Conservation (phyloP, 1,140 invertebrate species). For the Pseudomyrmex pallidus region DNA sequence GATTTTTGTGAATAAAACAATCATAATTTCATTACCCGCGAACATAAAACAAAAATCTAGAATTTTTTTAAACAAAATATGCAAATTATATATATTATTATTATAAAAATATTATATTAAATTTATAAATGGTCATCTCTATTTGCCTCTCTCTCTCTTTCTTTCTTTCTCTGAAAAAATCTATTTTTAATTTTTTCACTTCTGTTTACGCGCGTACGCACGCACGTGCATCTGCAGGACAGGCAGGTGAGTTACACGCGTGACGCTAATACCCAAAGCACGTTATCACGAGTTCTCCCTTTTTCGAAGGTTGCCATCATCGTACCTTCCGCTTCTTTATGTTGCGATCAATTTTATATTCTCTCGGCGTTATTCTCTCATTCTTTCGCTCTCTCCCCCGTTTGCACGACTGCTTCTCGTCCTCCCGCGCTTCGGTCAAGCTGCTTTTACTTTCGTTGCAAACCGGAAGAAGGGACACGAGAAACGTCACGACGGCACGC, state of each 20-base stretch:
- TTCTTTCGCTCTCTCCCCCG: constrained; percentile 14
- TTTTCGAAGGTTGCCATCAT: constrained; percentile 65
- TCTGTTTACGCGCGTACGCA: constrained; percentile 18
- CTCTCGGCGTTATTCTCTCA: constrained; percentile 60
- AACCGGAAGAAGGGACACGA: constrained; percentile 50
- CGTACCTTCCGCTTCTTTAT: constrained; percentile 71
- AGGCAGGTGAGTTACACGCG: constrained; percentile 35
- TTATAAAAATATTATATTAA: neutral
- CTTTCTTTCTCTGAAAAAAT: no score
- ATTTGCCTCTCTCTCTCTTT: neutral
- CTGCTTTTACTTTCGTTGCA: constrained; percentile 45
- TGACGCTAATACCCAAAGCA: constrained; percentile 67
- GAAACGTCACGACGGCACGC: constrained; percentile 46
- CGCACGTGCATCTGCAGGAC: constrained; percentile 34
- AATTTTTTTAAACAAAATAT: no score
- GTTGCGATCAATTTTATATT: constrained; percentile 71
- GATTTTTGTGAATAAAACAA: no score
- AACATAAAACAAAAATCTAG: neutral
- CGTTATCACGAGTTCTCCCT: constrained; percentile 66
- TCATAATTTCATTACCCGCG: no score
- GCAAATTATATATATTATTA: neutral
- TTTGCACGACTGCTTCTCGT: neutral
- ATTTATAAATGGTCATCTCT: neutral
- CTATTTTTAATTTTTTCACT: neutral
- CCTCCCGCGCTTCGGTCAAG: constrained; percentile 21